A percentile compares a stretch with the other conserved stretches of the same genome.
These are phyloP conservation scores for Morpho achilles DNA, from an alignment of 2,888 invertebrate genomes.

Conservation along the genomic window DNA sequence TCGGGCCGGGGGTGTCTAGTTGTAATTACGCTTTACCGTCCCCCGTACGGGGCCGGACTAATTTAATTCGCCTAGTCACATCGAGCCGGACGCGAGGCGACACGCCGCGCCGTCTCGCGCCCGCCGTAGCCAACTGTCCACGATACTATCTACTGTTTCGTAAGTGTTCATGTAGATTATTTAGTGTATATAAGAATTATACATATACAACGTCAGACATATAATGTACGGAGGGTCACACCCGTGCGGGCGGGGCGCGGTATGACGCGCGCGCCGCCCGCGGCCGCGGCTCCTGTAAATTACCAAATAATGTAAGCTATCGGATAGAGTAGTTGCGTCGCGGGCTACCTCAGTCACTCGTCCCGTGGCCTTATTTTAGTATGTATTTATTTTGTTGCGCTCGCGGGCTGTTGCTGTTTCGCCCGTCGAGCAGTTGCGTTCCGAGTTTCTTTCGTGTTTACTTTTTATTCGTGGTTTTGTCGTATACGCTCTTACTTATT, in stretches of 20 bases:
- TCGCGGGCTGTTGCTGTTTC: slow-evolving; percentile 74
- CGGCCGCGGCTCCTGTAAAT: slow-evolving; percentile 25
- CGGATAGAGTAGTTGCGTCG: slow-evolving; percentile 63
- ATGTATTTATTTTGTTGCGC: slow-evolving; percentile 75
- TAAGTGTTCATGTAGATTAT: slow-evolving; percentile 73
- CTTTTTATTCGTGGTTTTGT: slow-evolving; percentile 65
- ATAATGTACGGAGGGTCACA: slow-evolving; percentile 47
- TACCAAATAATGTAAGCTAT: slow-evolving; percentile 53
- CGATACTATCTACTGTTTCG: slow-evolving; percentile 69
- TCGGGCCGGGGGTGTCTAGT: slow-evolving; percentile 39
- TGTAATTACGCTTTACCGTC: slow-evolving; percentile 65
- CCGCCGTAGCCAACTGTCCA: slow-evolving; percentile 67
- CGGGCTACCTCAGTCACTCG: slow-evolving; percentile 76
- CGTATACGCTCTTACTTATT: slow-evolving; percentile 56
- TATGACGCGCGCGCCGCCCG: slow-evolving; percentile 12
- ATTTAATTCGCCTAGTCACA: slow-evolving; percentile 71
- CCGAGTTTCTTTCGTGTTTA: slow-evolving; percentile 70
- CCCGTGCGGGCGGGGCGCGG: slow-evolving; percentile 29
- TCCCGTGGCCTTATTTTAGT: slow-evolving; percentile 68
- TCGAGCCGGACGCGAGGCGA: slow-evolving; percentile 53
- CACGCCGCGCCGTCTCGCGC: slow-evolving; percentile 45
- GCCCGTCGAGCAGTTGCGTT: slow-evolving; percentile 69
- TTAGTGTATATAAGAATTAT: slow-evolving; percentile 71
- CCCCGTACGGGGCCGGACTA: slow-evolving; percentile 53
- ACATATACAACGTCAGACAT: slow-evolving; percentile 61